Base-by-base conservation (phyloP, 2,113 vertebrate genomes). In the Tetrao urogallus region DNA sequence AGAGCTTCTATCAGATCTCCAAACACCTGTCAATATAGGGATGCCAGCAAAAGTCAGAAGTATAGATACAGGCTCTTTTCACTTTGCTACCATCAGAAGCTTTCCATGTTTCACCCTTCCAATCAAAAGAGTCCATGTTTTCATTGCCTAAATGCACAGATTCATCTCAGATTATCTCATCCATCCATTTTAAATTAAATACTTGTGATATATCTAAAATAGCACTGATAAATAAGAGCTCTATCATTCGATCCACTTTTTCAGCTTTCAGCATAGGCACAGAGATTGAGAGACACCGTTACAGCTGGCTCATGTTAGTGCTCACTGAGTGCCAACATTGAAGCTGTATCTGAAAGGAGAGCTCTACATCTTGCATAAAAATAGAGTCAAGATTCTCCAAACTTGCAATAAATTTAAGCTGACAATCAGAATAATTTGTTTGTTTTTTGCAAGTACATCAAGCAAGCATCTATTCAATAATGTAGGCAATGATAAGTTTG, bases 291-390 rank as follows among this genome's bases (percentile, higher is more conserved):
- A 73, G 78, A 58, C 71, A 91, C 34, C 20, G 48, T 54, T 89
- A 79, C 25, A 78, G 13, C 65, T 66, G 24, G 36, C 54, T 88
- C 7, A 3, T 14, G 30, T 57, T 13, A 38, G 42, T 56, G 76
- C 45, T 66, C 47, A 54, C 56, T 32, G 61, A 71, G 56, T 47
- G n/a, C 15, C 82, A 85, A 22, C 24, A 19, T 45, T 54, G 40
- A 85, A 87, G 75, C 47, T 8, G 18, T 48, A 76, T 73, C 72
- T 89, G 63, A 89, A 89, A 88, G n/a, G 30, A 85, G 40, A 92
- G 56, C 50, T 78, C 66, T 8, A 43, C 16, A 64, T 42, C 10
- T 74, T 38, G 38, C 54, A 82, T 66, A 25, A 58, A 89, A 67
- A 22, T 52, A 82, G 34, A 71, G 48, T 45, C 63, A 76, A 57